phyloP scores from a whole-genome alignment of 2,888 invertebrate species.

The Ormyrus nitidulus region DNA sequence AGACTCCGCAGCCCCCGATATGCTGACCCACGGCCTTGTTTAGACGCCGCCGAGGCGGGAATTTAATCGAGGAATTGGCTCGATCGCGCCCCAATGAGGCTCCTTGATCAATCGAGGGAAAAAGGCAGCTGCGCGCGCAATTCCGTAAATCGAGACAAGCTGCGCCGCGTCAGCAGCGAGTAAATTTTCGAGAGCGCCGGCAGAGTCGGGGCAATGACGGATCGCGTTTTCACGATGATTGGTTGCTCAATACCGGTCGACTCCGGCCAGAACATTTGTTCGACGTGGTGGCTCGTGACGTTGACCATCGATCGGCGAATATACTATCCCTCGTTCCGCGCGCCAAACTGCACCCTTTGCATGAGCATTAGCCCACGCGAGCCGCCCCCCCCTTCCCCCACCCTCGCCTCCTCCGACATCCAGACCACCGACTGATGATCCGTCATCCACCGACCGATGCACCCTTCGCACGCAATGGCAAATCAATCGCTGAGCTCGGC shows the following conservation, averaged over 20 bases:
- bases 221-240: constrained; percentile 69
- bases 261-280: constrained; percentile 71
- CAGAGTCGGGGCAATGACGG: constrained; percentile 61
- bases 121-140: constrained; percentile 29
- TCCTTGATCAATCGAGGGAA: constrained; percentile 40
- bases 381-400: constrained; percentile 32
- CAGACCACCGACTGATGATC: constrained; percentile 62
- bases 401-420: constrained; percentile 38
- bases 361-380: constrained; percentile 29
- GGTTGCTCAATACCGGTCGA: constrained; percentile 66
- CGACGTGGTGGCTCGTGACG: constrained; percentile 71
- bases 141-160: constrained; percentile 18
- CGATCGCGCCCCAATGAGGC: constrained; percentile 25
- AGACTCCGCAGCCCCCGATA: not conserved
- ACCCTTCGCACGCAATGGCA: constrained; percentile 53
- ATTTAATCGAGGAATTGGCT: constrained; percentile 26
- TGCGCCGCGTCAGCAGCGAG: not conserved
- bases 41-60: not conserved
- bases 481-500: constrained; percentile 48
- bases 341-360: constrained; percentile 58
- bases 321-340: constrained; percentile 57
- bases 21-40: not conserved
- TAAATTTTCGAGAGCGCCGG: not conserved
- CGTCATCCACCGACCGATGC: constrained; percentile 63
- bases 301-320: constrained; percentile 71